Base-by-base conservation (phyloP, 2,113 vertebrate species). In the Apaloderma vittatum region DNA sequence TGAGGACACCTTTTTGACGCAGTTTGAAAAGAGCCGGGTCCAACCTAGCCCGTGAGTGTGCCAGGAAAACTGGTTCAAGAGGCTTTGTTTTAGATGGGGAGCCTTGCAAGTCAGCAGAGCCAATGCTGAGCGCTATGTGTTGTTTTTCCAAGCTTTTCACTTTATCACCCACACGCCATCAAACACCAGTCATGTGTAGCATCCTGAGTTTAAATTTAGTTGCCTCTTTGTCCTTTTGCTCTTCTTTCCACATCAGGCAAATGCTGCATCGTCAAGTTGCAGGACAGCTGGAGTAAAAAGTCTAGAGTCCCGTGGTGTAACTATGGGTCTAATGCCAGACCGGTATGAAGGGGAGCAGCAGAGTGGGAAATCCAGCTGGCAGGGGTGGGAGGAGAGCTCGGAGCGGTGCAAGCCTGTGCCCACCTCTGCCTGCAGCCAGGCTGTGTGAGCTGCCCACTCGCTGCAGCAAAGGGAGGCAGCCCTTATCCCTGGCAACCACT, bases 101-200 rank as follows among this genome's bases (percentile, higher is more conserved):
- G 9, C 5, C 48, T 72, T 32, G 55, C 54, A 36, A 45, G 85
- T 4, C 37, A 20, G 37, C 61, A 37, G 52, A 81, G 55, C 26
- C n/a, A 8, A 18, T 0, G 4, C 62, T 8, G 32, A 26, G 15
- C 4, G 23, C 58, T 11, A 30, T 9, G 32, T 0, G 5, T 24
- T 49, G 9, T 14, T 45, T 46, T 32, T 22, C 23, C n/a, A 32
- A n/a, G 40, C 16, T 49, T 36, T 75, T 61, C 11, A 12, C 9
- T 55, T 72, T 61, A 5, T 19, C 70, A 26, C 43, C 54, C 40
- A 30, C 61, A 37, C 2, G 15, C 18, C 4, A 11, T 4, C 46
- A 43, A 81, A 23, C 15, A 32, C 18, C 19, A 7, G 16, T 29
- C 57, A n/a, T n/a, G n/a, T 67, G 65, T 20, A 66, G 26, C 66